Evolutionary conservation across 2,113 vertebrate species (phyloP).

Genomic region (Sprattus sprattus): DNA sequence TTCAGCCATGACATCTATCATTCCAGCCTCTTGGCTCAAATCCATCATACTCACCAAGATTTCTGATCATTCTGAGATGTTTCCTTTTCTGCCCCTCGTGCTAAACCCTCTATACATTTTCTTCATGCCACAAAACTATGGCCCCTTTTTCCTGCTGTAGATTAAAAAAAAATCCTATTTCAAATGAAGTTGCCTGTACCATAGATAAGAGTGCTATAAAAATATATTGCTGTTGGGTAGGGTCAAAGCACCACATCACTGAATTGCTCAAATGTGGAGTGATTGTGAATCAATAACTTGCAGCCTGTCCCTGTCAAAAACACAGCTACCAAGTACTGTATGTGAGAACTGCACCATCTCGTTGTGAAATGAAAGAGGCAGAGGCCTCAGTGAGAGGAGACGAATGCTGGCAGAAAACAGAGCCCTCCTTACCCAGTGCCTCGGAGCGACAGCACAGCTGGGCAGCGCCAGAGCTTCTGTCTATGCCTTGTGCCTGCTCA

Average conservation of each 20-base stretch:
- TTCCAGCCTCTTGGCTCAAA: neutral
- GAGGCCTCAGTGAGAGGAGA: neutral
- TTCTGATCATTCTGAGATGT: neutral
- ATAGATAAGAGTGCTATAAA: conserved; percentile 1
- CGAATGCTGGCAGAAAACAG: neutral
- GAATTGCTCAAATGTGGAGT: neutral
- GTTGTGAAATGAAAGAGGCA: neutral
- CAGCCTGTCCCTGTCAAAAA: neutral
- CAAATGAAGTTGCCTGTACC: neutral
- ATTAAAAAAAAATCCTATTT: neutral
- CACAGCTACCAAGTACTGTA: neutral
- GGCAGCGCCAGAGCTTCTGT: neutral
- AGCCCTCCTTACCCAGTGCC: neutral
- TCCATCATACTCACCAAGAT: neutral
- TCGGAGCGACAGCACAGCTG: neutral
- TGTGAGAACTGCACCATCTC: neutral
- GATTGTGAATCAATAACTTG: conserved; percentile 6
- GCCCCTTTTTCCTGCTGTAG: neutral
- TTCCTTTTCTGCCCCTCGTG: neutral
- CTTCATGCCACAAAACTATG: neutral
- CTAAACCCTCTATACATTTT: neutral
- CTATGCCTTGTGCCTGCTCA: neutral
- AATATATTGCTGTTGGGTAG: neutral
- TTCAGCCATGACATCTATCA: neutral
- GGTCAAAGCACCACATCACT: neutral